Conservation (phyloP, 2,888 invertebrate species). For the Halictus quadricinctus region DNA sequence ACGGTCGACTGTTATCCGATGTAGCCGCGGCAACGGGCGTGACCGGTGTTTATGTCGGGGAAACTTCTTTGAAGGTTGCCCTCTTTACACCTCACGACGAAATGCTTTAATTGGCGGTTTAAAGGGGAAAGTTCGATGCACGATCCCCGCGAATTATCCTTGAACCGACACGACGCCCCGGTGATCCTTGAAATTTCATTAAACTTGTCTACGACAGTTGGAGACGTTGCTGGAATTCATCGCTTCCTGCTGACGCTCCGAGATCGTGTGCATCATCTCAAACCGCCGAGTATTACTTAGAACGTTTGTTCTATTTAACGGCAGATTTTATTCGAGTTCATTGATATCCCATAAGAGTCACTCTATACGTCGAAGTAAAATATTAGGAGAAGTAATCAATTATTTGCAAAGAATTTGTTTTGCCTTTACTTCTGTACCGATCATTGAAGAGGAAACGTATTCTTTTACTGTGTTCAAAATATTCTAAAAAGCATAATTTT, state of each 20-base stretch:
- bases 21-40: conserved; percentile 44
- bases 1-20: conserved; percentile 70
- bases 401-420: too few species aligned
- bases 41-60: conserved; percentile 67
- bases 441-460: too few species aligned
- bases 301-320: background rate
- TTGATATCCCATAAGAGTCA: background rate
- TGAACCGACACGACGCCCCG: background rate
- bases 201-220: conserved; percentile 9
- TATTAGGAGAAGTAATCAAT: too few species aligned
- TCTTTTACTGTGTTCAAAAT: too few species aligned
- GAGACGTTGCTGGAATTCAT: background rate
- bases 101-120: conserved; percentile 3
- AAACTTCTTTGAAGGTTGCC: conserved; percentile 20
- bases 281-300: background rate
- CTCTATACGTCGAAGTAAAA: too few species aligned
- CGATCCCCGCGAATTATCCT: conserved; percentile 13
- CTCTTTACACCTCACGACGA: conserved; percentile 4
- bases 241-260: background rate
- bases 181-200: conserved; percentile 11
- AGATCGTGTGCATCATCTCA: background rate
- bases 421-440: too few species aligned
- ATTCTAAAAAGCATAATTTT: too few species aligned
- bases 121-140: conserved; percentile 12
- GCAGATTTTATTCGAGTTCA: background rate